Base-by-base conservation (phyloP, 2,888 invertebrate species). In the Nineta flava region DNA sequence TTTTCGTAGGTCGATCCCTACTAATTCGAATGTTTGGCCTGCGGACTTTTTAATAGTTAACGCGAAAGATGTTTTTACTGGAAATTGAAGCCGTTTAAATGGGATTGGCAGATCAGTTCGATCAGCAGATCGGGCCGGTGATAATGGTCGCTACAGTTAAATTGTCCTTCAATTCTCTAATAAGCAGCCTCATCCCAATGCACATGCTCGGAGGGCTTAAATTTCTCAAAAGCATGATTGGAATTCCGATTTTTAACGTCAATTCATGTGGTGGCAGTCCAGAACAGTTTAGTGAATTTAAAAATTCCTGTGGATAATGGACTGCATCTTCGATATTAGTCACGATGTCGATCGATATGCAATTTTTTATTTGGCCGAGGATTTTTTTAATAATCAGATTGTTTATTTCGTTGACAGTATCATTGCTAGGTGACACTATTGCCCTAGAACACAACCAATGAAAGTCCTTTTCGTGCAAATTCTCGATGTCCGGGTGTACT, bases 401-500 rank as follows among this genome's bases (percentile, higher is more conserved):
- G 13, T 35, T 35, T 2, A 35, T 35, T 7, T 7, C 6, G 9
- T 10, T 35, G 2, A 35, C 35, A n/a, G 9, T n/a, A 32, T 46
- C 35, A 35, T 35, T 35, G 2, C 13, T 35, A 4, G 35, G 35
- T 13, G 13, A 3, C 9, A 35, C 2, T 35, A 35, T 35, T n/a
- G 35, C 35, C 9, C 35, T 35, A 4, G 10, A 3, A 35, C 35
- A 35, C 13, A 35, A 35, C 35, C 35, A 35, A 2, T 35, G n/a
- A n/a, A n/a, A n/a, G n/a, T n/a, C n/a, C n/a, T n/a, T n/a, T n/a
- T n/a, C n/a, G n/a, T n/a, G n/a, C 16, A 15, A 15, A 43, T 15
- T 10, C 4, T 43, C 6, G 16, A 7, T 3, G 1, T 58, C 45
- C n/a, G n/a, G n/a, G n/a, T n/a, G n/a, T n/a, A n/a, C n/a, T n/a